Evolutionary conservation across 2,797 vertebrate genomes (phyloP).

Genomic region (Gymnoscopelus braueri): DNA sequence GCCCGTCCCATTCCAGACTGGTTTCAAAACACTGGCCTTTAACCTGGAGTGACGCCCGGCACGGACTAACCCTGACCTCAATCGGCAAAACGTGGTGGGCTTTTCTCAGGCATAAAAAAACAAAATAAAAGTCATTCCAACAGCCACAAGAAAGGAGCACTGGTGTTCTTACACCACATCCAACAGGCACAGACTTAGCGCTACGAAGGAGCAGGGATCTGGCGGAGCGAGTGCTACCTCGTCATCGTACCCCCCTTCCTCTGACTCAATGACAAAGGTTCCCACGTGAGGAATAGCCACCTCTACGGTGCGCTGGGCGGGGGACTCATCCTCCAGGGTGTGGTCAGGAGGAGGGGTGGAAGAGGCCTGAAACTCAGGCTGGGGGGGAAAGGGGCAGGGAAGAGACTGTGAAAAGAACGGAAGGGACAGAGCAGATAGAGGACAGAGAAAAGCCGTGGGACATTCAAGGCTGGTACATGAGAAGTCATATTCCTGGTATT

Average conservation of each 20-base stretch:
- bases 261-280: slow-evolving; percentile 94
- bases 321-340: slow-evolving; percentile 78
- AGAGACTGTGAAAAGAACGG: slow-evolving; percentile 69
- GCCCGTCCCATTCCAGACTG: neutral
- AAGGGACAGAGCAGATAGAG: slow-evolving; percentile 51
- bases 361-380: slow-evolving; percentile 65
- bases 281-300: slow-evolving; percentile 95
- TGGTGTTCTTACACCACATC: slow-evolving; percentile 36
- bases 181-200: slow-evolving; percentile 49
- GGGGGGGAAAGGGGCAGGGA: slow-evolving; percentile 76
- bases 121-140: slow-evolving; percentile 1
- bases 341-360: slow-evolving; percentile 65
- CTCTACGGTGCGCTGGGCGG: slow-evolving; percentile 90
- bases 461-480: neutral
- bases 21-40: neutral
- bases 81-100: slow-evolving; percentile 6
- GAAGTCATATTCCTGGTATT: neutral
- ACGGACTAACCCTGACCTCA: slow-evolving; percentile 29
- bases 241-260: slow-evolving; percentile 97
- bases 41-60: slow-evolving; percentile 10
- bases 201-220: slow-evolving; percentile 21
- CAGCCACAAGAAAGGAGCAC: slow-evolving; percentile 43
- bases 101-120: slow-evolving; percentile 57
- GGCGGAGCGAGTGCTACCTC: slow-evolving; percentile 85
- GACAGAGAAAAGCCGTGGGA: slow-evolving; percentile 30